Conservation (phyloP, 2,797 vertebrate genomes). For the Artibeus jamaicensis region DNA sequence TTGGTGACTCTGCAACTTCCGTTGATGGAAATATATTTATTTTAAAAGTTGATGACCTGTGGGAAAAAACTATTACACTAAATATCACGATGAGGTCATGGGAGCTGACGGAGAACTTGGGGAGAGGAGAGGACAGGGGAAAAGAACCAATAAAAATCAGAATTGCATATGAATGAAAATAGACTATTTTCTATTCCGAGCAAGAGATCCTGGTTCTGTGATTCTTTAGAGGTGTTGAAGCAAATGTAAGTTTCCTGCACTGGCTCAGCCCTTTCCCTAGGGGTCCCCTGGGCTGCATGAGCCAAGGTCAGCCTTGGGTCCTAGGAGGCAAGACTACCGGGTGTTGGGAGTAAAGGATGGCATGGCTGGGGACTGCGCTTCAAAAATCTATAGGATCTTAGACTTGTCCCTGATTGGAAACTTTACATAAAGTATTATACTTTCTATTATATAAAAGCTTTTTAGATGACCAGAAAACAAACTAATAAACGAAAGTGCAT, state of each 20-base stretch:
- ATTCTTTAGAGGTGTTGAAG: neutral
- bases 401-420: neutral
- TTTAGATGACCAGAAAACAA: neutral
- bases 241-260: neutral
- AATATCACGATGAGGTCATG: slow-evolving; percentile 78
- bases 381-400: neutral
- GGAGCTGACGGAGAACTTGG: slow-evolving; percentile 53
- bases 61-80: slow-evolving; percentile 77
- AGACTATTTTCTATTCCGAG: slow-evolving; percentile 61
- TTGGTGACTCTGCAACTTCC: slow-evolving; percentile 68
- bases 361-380: neutral
- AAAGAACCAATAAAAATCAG: slow-evolving; percentile 51
- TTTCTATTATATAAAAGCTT: neutral
- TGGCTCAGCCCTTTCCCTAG: neutral
- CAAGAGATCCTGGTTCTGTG: neutral
- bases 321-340: neutral
- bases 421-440: neutral
- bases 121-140: neutral
- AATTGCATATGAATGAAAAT: slow-evolving; percentile 69
- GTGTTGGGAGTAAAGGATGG: neutral
- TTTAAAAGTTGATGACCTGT: slow-evolving; percentile 77
- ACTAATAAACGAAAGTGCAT: neutral
- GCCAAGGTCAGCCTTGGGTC: neutral
- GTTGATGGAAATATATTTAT: slow-evolving; percentile 76
- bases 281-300: neutral